These are phyloP conservation scores for Amniataba percoides DNA, from an alignment of 2,797 vertebrate genomes.

Conservation along the genomic window DNA sequence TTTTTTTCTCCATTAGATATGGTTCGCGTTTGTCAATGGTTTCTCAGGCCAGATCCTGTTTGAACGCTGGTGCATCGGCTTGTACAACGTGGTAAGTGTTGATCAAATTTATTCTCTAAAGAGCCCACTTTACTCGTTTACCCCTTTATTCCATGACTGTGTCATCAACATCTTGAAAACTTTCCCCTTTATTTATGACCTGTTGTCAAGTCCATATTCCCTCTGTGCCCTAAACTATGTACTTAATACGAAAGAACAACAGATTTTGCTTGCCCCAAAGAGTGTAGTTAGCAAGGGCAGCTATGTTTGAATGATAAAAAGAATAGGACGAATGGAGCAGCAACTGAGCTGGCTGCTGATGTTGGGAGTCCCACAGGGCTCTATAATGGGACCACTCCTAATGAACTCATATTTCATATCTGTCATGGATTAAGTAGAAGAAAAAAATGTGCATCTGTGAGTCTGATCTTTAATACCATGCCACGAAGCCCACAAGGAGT, in stretches of 20 bases:
- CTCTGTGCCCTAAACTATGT: conserved; percentile 81
- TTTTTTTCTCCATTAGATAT: conserved; percentile 88
- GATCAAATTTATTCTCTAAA: conserved; percentile 55
- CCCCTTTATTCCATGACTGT: conserved; percentile 71
- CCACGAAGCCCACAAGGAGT: conserved; percentile 42
- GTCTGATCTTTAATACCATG: conserved; percentile 49
- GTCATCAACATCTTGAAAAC: conserved; percentile 82
- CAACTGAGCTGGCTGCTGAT: conserved; percentile 57
- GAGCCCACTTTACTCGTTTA: conserved; percentile 47
- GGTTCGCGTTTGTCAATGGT: conserved; percentile 99
- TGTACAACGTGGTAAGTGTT: conserved; percentile 98
- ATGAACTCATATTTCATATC: conserved; percentile 82
- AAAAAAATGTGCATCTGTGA: conserved; percentile 59
- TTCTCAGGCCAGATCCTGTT: conserved; percentile 99
- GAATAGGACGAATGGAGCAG: conserved; percentile 72
- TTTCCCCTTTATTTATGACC: conserved; percentile 83
- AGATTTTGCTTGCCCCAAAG: conserved; percentile 72
- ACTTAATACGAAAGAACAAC: conserved; percentile 84
- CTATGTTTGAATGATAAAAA: conserved; percentile 76
- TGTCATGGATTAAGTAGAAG: conserved; percentile 71
- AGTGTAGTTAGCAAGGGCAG: conserved; percentile 72
- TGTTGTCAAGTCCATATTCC: conserved; percentile 80
- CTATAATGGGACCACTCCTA: conserved; percentile 75
- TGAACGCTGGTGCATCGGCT: conserved; percentile 98
- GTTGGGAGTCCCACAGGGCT: conserved; percentile 76